Evolutionary conservation across 1,140 invertebrate genomes (phyloP), one percentile per base, ranked within the genome.

Genomic region (Brachionus koreanus): DNA sequence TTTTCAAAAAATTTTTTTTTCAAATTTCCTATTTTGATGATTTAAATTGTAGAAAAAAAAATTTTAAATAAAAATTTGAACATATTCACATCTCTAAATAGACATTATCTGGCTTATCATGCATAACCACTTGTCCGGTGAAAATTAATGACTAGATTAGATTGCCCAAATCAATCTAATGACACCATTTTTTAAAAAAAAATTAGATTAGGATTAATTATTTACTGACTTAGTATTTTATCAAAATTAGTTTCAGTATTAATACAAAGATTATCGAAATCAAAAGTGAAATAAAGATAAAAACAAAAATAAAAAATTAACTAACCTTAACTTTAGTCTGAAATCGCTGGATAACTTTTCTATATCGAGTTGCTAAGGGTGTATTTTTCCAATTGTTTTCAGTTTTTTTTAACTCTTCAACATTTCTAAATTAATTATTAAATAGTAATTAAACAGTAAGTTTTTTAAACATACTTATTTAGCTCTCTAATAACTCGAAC

Each of bases 311-410:
- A 43, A 33, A 46, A 69, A 57, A 83, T 42, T 13, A 52, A 52
- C 82, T 82, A 84, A 91, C 90, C 88, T 90, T 90, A 7, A 90
- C 87, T 86, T 97, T 94, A 67, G 93, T 91, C 84, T 93, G 93
- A 93, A 94, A 97, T 74, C 93, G 91, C 84, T 93, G 93, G 25
- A 97, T 91, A 67, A 96, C 90, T 86, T 94, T 92, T 86, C 92
- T 92, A 87, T 97, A 96, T 76, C 94, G 91, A 5, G 88, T 83
- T 43, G 92, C 92, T 83, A 91, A 90, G 2, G 93, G 91, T 0
- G 92, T 91, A 85, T 93, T 91, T 67, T 93, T 92, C 95, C 95
- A 97, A 82, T 93, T 87, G 85, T 35, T 81, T 77, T 77, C 69
- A 19, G 83, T 75, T 65, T 79, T 74, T 23, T 83, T 83, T 35